These are phyloP conservation scores for Leptopilina drosophilae DNA, from an alignment of 2,888 invertebrate species.

Conservation along the genomic window DNA sequence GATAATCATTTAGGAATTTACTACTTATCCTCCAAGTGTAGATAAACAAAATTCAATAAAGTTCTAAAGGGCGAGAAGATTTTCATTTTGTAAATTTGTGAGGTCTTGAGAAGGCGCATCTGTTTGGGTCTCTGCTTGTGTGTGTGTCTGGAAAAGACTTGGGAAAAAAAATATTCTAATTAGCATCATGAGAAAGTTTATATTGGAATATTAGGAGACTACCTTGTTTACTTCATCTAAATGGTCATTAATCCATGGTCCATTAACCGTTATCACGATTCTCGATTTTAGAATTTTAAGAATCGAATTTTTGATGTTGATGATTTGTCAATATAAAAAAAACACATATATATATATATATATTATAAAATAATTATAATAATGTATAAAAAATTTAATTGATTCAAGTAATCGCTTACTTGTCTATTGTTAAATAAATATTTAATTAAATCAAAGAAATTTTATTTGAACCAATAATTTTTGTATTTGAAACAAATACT, in stretches of 20 bases:
- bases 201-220: neutral
- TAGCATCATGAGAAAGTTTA: slow-evolving; percentile 23
- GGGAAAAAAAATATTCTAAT: neutral
- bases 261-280: slow-evolving; percentile 71
- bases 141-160: neutral
- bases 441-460: too few relatives aligned
- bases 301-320: slow-evolving; percentile 28
- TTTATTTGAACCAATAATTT: too few relatives aligned
- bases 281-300: slow-evolving; percentile 50
- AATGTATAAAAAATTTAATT: too few relatives aligned
- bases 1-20: slow-evolving; percentile 33
- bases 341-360: neutral
- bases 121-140: too few relatives aligned
- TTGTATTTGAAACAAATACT: too few relatives aligned
- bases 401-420: too few relatives aligned
- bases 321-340: neutral
- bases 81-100: neutral
- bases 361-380: too few relatives aligned
- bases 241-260: slow-evolving; percentile 66
- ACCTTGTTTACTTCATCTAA: slow-evolving; percentile 18
- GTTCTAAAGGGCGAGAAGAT: slow-evolving; percentile 24
- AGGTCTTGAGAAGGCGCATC: neutral
- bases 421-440: too few relatives aligned
- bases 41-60: slow-evolving; percentile 31
- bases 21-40: slow-evolving; percentile 13